Conservation (phyloP, 2,888 invertebrate species). For the Macropis europaea region DNA sequence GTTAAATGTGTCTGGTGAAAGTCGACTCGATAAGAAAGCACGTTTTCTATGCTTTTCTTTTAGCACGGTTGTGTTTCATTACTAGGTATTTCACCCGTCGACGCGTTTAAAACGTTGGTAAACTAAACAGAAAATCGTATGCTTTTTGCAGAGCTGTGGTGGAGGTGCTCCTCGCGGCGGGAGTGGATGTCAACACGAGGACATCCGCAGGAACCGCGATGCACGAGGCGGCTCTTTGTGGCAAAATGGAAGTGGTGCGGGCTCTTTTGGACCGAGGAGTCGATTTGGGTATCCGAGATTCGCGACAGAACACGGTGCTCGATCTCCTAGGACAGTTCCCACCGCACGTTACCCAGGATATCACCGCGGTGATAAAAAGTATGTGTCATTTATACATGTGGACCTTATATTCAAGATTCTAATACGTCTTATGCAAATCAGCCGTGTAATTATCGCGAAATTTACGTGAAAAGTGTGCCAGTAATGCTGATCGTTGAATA, state of each 20-base stretch:
- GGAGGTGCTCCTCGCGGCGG: constrained; percentile 89
- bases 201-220: constrained; percentile 94
- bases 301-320: constrained; percentile 90
- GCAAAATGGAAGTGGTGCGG: constrained; percentile 93
- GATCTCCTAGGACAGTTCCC: constrained; percentile 93
- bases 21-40: no score
- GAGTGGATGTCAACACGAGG: constrained; percentile 92
- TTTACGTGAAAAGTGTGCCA: neutral
- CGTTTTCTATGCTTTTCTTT: no score
- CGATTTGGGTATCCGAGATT: constrained; percentile 89
- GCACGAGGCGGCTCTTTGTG: constrained; percentile 96
- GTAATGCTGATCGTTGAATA: neutral
- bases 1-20: no score
- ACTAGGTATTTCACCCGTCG: no score
- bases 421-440: constrained; percentile 5
- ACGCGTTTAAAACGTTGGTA: no score
- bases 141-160: constrained; percentile 87
- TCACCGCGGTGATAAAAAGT: constrained; percentile 92
- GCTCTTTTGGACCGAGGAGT: constrained; percentile 91
- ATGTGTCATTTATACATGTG: constrained; percentile 74
- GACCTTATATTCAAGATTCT: neutral
- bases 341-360: constrained; percentile 93
- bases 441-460: constrained; percentile 36
- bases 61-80: no score
- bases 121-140: no score